Percentiles rank a stretch among this genome's conserved stretches.
Conservation (phyloP, 2,797 vertebrate genomes). For the Tragopan temminckii region DNA sequence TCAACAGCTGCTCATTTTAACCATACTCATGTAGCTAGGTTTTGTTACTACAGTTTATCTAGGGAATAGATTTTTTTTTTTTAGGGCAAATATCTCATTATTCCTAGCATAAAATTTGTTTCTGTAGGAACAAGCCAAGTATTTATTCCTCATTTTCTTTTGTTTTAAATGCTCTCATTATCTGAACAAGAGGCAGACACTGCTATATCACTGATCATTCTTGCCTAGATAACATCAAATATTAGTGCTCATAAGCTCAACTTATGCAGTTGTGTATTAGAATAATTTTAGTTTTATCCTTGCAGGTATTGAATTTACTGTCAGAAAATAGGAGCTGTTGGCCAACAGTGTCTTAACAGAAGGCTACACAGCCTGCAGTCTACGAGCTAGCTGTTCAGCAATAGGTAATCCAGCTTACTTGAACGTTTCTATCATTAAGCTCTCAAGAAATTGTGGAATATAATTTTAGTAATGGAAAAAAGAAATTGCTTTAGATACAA, state of each 20-base stretch:
- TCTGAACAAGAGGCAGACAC: background rate
- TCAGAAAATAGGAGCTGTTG: background rate
- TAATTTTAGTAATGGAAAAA: background rate
- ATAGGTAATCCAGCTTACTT: background rate
- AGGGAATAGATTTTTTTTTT: background rate
- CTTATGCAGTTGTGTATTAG: background rate
- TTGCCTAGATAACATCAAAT: background rate
- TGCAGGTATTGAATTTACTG: background rate
- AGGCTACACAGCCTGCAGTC: background rate
- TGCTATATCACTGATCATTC: background rate
- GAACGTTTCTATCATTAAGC: background rate
- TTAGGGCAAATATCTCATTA: background rate
- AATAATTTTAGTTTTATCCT: constrained; percentile 29
- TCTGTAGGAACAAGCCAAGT: background rate
- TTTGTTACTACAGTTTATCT: constrained; percentile 31
- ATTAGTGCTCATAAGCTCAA: background rate
- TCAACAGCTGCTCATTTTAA: constrained; percentile 36
- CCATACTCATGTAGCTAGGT: background rate
- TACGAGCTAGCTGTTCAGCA: background rate
- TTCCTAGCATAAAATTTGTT: background rate
- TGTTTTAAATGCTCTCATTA: background rate
- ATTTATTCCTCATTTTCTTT: constrained; percentile 5
- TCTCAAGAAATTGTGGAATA: rapidly evolving
- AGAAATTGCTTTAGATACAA: background rate
- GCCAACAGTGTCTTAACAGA: background rate